phyloP scores from a whole-genome alignment of 1,140 invertebrate genomes.

The Drosophila tristis region DNA sequence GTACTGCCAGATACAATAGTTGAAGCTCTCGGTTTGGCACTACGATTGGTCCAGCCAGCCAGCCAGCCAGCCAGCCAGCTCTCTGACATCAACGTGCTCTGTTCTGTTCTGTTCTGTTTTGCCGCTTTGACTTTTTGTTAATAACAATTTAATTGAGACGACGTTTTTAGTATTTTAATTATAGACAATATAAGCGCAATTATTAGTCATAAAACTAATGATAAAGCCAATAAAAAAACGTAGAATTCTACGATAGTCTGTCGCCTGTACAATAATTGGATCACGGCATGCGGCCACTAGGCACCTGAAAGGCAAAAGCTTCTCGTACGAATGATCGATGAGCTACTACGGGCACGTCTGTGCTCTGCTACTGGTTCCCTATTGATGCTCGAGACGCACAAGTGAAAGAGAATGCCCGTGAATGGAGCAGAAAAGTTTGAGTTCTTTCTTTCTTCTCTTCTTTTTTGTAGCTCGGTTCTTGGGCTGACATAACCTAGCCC shows the following conservation, averaged over 20 bases:
- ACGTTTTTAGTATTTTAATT: slow-evolving; percentile 79
- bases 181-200: slow-evolving; percentile 78
- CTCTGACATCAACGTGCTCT: not conserved
- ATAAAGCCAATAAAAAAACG: slow-evolving; percentile 71
- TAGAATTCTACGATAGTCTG: slow-evolving; percentile 47
- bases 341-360: too few species aligned
- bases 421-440: too few species aligned
- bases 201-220: slow-evolving; percentile 80
- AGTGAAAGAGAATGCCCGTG: too few species aligned
- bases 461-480: not conserved
- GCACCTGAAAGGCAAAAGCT: not conserved
- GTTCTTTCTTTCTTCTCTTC: too few species aligned
- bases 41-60: slow-evolving; percentile 39
- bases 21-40: slow-evolving; percentile 39
- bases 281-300: slow-evolving; percentile 25
- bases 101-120: slow-evolving; percentile 18
- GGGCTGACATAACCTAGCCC: slow-evolving; percentile 27
- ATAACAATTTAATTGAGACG: slow-evolving; percentile 81
- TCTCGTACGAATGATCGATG: too few species aligned
- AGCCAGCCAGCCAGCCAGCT: not conserved
- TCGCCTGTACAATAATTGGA: slow-evolving; percentile 58
- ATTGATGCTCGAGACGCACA: too few species aligned
- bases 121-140: slow-evolving; percentile 71
- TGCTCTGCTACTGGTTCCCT: too few species aligned
- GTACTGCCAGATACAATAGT: slow-evolving; percentile 25